Evolutionary conservation across 2,888 invertebrate species (phyloP), one percentile per base, ranked within the genome.

Genomic region (Lasiommata megera): DNA sequence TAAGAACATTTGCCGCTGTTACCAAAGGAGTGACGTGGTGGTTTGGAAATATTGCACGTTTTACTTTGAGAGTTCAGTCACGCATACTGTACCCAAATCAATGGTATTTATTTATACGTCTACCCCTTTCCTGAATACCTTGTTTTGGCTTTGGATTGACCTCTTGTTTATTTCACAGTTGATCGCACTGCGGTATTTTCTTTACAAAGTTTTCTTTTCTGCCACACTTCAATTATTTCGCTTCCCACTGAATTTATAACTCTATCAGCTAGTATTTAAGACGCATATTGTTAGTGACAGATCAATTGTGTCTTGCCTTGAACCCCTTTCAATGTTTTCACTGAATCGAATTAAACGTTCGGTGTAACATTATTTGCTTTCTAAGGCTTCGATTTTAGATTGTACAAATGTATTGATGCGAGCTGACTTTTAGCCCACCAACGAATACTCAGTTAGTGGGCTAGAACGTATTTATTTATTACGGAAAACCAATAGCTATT

Each of bases 121-220:
- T 56, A 55, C 37, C 56, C 51, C 37, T 52, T 60, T 34, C 14
- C 41, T 36, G 54, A 53, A 56, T 61, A 54, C 61, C 59, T 59
- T 60, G 51, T 56, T 60, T 54, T 48, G 60, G 58, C 61, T 60
- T 56, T 51, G 34, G 55, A 60, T 63, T 65, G 63, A 58, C 63
- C 63, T 63, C 57, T 61, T 55, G 60, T 64, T 64, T 62, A 64
- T 64, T 64, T 64, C 59, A 57, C 64, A 61, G 58, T 62, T 64
- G 64, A 60, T 64, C 60, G 64, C 58, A 41, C 36, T 62, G 63
- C 54, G 58, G 62, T 59, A 46, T 63, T 61, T 59, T 61, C 61
- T 58, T 61, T 62, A 54, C 51, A 41, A 40, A 54, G 36, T 51
- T 58, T 54, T 54, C 52, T 54, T 58, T 61, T 52, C 43, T 57